Conservation (phyloP, 2,888 invertebrate species). For the Acheta domesticus region DNA sequence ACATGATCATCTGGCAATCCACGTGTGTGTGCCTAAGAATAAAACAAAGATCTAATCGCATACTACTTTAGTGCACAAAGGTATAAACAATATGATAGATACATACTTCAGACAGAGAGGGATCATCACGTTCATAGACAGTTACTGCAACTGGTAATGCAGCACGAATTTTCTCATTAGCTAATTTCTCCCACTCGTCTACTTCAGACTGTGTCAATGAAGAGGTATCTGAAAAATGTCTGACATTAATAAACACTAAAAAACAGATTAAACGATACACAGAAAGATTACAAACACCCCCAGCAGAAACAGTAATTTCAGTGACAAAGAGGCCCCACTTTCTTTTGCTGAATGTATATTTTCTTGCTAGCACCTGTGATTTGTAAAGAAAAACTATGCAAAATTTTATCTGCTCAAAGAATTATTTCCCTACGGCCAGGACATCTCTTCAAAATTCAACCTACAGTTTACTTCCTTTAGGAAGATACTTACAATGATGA, state of each 20-base stretch:
- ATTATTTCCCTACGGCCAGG: no score
- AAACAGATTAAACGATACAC: no score
- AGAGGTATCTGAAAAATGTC: slow-evolving; percentile 49
- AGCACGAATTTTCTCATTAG: slow-evolving; percentile 66
- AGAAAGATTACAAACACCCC: no score
- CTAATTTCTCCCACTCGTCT: slow-evolving; percentile 55
- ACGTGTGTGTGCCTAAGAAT: slow-evolving; percentile 59
- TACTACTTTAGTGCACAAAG: slow-evolving; percentile 24
- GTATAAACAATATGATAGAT: slow-evolving; percentile 24
- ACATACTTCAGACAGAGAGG: slow-evolving; percentile 53
- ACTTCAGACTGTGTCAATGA: slow-evolving; percentile 55
- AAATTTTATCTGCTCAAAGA: no score
- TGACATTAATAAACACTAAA: no score
- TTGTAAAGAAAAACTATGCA: no score
- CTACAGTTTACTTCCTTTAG: no score
- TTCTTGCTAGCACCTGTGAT: no score
- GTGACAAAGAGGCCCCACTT: no score
- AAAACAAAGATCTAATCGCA: not conserved
- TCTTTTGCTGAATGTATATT: no score
- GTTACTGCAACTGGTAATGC: slow-evolving; percentile 62
- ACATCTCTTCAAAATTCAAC: no score
- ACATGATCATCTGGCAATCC: slow-evolving; percentile 77
- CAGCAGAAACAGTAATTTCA: no score
- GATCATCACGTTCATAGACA: slow-evolving; percentile 57
- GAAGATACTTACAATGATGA: not conserved